Percentiles rank a stretch among this genome's conserved stretches.
Evolutionary conservation across 2,113 vertebrate genomes (phyloP).

Genomic region (Erythrolamprus reginae): DNA sequence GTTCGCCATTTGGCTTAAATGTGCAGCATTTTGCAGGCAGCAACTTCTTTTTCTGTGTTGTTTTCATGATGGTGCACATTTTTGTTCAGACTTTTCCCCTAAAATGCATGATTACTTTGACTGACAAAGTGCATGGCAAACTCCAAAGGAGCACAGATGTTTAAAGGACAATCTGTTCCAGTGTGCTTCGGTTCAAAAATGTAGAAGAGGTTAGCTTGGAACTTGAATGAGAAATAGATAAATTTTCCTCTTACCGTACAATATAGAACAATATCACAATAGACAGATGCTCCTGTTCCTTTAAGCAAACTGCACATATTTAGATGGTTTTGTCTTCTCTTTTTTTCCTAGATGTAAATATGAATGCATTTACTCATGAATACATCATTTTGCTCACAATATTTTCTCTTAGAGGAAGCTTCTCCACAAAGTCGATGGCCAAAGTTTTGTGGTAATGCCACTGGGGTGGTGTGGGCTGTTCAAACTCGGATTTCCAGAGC

Average conservation of each 20-base stretch:
- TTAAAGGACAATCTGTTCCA: neutral
- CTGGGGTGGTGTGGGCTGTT: neutral
- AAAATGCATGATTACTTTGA: neutral
- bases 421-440: neutral
- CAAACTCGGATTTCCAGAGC: neutral
- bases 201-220: neutral
- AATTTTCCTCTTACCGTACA: neutral
- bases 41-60: neutral
- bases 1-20: neutral
- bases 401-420: neutral
- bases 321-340: neutral
- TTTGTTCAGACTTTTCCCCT: neutral
- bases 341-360: neutral
- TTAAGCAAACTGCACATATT: neutral
- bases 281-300: neutral
- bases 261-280: neutral
- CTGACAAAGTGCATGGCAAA: neutral
- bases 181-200: neutral
- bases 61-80: neutral
- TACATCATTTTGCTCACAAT: neutral
- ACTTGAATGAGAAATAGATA: neutral
- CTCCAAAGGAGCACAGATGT: neutral
- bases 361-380: neutral
- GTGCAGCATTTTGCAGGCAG: neutral
- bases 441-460: neutral